Base-by-base conservation (phyloP, 2,797 vertebrate genomes). In the Oreonectes daqikongensis region DNA sequence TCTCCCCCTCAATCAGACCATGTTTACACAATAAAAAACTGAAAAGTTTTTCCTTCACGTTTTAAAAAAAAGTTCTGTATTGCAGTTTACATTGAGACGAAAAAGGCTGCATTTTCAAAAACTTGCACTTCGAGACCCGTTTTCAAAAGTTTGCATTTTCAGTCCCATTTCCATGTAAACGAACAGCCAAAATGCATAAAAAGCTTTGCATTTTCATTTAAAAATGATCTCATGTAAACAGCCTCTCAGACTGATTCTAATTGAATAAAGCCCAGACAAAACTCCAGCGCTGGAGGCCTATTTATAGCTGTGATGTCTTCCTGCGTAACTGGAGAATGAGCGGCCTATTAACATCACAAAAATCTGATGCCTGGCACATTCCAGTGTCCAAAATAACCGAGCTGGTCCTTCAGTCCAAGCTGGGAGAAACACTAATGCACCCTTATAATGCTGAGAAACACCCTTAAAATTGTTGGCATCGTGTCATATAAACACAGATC, bases 331-430 rank as follows among this genome's bases (percentile, higher is more conserved):
- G 84, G 92, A 94, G 93, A 90, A 81, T 87, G 18, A 73, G 9
- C 83, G 83, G 88, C 88, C 90, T 87, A 90, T 90, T 90, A 92
- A 85, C 91, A 92, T 93, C 88, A 89, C 83, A 90, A 91, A 92
- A 93, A 93, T 93, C 87, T 92, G 82, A 91, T 85, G 88, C 91
- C 90, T 89, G 92, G 92, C 92, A 93, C 90, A 94, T 93, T 94
- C 92, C 90, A 57, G 80, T 28, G 85, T 87, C 93, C 92, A 90
- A 93, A 93, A 94, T 93, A 94, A 89, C 77, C 81, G 88, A 87
- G 87, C 78, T 81, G 84, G 85, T 85, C 82, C 81, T 82, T 32
- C 48, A 77, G 72, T 67, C 83, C 81, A 68, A 83, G 82, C 77
- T 63, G 69, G 53, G 24, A 67, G 52, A 73, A 72, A 81, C 82